Base-by-base conservation (phyloP, 1,140 invertebrate species). In the Asobara japonica region DNA sequence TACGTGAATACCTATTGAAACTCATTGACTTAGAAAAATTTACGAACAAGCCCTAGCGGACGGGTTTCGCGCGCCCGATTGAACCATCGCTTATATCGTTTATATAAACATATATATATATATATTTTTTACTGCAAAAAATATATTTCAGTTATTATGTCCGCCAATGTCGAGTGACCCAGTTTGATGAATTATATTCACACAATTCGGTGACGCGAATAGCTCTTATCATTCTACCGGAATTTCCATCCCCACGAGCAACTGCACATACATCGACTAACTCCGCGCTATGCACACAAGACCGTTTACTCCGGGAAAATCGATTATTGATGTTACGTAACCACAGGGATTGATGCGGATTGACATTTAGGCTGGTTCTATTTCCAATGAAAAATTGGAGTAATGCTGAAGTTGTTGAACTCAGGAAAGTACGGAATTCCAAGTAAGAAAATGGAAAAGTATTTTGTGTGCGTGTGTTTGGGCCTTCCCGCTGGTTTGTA, bases 191-290 rank as follows among this genome's bases (percentile, higher is more conserved):
- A 60, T 27, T 60, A 27, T 27, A 27, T 27, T 29, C 20, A 60
- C 27, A 27, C 27, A 27, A 29, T 27, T 60, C 22, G 51, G 27
- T 20, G 51, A 29, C 51, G 27, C 27, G 51, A 60, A 60, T 60
- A 60, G 51, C 51, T 60, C 27, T 60, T 60, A 60, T 60, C 27
- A 60, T 60, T 27, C 22, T 60, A 29, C 20, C 22, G 20, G 27
- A 60, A 60, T 27, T 60, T 60, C 51, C 51, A 60, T 27, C 51
- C 27, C 20, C 51, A 60, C 22, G 13, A 60, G 51, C 51, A 60
- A 27, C 22, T 38, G n/a, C 22, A 60, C 27, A 27, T 60, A 27
- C 27, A 51, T 7, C 16, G 8, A 60, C 51, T 27, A 29, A 60
- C 27, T 60, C 22, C 11, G 7, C 27, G 51, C 51, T 1, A 45